Evolutionary conservation across 2,888 invertebrate species (phyloP).

Genomic region (Eristalis pertinax): DNA sequence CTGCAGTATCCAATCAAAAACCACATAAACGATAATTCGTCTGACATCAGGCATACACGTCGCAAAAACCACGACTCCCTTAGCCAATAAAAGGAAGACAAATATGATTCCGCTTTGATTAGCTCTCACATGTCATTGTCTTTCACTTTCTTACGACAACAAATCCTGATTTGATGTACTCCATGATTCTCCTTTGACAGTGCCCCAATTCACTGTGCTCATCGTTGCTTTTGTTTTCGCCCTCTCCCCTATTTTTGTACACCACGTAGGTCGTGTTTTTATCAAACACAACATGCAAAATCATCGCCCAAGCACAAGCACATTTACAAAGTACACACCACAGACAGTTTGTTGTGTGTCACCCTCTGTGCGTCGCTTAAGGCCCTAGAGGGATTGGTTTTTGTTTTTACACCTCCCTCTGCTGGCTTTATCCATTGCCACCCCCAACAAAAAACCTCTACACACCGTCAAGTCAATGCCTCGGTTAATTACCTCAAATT

Average conservation of each 20-base stretch:
- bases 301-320: constrained; percentile 40
- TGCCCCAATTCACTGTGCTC: background rate
- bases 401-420: constrained; percentile 32
- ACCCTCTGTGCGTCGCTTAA: constrained; percentile 2
- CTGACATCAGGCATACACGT: no score
- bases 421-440: background rate
- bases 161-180: background rate
- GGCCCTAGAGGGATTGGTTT: constrained; percentile 25
- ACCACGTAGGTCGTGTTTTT: constrained; percentile 10
- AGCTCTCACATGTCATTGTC: background rate
- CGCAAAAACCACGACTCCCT: no score
- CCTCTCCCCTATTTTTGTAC: background rate
- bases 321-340: constrained; percentile 27
- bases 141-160: background rate
- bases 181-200: background rate
- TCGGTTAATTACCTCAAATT: constrained; percentile 65
- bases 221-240: background rate
- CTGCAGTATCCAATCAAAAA: no score
- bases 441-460: background rate
- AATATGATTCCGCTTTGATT: background rate
- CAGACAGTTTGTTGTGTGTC: constrained; percentile 24
- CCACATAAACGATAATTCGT: no score
- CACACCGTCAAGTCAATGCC: constrained; percentile 42
- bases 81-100: background rate
- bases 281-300: constrained; percentile 49